These are phyloP conservation scores for Hypena proboscidalis DNA, from an alignment of 2,888 invertebrate genomes.

Conservation along the genomic window DNA sequence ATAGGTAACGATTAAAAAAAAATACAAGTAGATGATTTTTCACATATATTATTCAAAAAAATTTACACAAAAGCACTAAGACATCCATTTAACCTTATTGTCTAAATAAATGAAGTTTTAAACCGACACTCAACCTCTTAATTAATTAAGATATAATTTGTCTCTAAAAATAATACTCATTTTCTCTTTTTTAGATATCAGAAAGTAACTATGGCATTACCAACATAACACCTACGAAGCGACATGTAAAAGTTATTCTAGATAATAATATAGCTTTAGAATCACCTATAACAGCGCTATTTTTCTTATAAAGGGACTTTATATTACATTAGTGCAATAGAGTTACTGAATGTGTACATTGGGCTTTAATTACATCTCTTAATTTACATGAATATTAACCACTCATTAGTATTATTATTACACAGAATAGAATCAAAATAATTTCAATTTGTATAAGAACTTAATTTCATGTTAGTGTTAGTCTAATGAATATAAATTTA, in stretches of 20 bases:
- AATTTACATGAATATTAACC: constrained; percentile 61
- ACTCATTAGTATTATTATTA: constrained; percentile 47
- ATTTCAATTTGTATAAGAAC: constrained; percentile 45
- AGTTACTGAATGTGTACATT: constrained; percentile 75
- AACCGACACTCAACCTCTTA: constrained; percentile 83
- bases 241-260: constrained; percentile 66
- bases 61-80: constrained; percentile 86
- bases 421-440: constrained; percentile 43
- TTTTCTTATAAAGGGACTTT: constrained; percentile 71
- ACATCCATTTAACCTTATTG: constrained; percentile 85
- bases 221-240: constrained; percentile 78
- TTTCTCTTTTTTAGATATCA: constrained; percentile 66
- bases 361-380: constrained; percentile 69
- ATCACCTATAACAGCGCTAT: constrained; percentile 66
- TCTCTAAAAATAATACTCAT: constrained; percentile 85
- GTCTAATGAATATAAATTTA: constrained; percentile 30
- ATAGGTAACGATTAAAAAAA: constrained; percentile 20
- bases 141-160: constrained; percentile 82
- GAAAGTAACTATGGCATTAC: constrained; percentile 77
- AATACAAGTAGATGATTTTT: constrained; percentile 62
- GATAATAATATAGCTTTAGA: constrained; percentile 62
- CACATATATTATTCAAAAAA: constrained; percentile 86
- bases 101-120: constrained; percentile 84
- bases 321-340: constrained; percentile 79
- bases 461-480: constrained; percentile 40